A percentile compares a stretch with the other conserved stretches of the same genome.
phyloP scores from a whole-genome alignment of 2,888 invertebrate species.

The Dermolepida albohirtum region DNA sequence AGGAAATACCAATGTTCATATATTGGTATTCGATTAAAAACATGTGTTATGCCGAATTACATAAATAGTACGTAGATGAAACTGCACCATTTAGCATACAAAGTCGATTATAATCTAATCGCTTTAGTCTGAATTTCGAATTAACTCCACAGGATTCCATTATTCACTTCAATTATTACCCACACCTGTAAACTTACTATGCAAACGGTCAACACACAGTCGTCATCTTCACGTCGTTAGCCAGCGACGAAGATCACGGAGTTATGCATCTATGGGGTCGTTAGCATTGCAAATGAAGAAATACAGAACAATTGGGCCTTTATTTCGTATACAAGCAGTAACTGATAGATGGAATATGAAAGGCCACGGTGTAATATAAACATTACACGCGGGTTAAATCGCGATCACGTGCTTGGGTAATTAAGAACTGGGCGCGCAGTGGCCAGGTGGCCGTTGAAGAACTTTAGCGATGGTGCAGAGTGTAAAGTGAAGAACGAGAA shows the following conservation, averaged over 20 bases:
- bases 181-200: slow-evolving; percentile 37
- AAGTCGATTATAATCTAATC: no score
- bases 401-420: slow-evolving; percentile 45
- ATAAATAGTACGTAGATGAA: no score
- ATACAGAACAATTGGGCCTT: slow-evolving; percentile 45
- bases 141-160: slow-evolving; percentile 14
- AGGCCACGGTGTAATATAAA: slow-evolving; percentile 43
- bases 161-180: slow-evolving; percentile 35
- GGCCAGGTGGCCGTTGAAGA: slow-evolving; percentile 42
- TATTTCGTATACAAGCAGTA: slow-evolving; percentile 34
- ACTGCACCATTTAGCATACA: no score
- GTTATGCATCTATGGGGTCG: slow-evolving; percentile 30
- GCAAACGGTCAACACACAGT: slow-evolving; percentile 23
- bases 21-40: no score
- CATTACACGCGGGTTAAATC: slow-evolving; percentile 40
- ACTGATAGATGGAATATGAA: slow-evolving; percentile 39
- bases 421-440: slow-evolving; percentile 44
- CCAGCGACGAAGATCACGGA: slow-evolving; percentile 6
- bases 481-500: no score
- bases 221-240: slow-evolving; percentile 27
- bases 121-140: slow-evolving; percentile 10
- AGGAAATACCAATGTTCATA: no score
- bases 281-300: slow-evolving; percentile 48
- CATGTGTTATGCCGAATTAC: no score
- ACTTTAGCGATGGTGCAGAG: no score